phyloP scores from a whole-genome alignment of 2,797 vertebrate genomes.

The Cichlasoma orientale region DNA sequence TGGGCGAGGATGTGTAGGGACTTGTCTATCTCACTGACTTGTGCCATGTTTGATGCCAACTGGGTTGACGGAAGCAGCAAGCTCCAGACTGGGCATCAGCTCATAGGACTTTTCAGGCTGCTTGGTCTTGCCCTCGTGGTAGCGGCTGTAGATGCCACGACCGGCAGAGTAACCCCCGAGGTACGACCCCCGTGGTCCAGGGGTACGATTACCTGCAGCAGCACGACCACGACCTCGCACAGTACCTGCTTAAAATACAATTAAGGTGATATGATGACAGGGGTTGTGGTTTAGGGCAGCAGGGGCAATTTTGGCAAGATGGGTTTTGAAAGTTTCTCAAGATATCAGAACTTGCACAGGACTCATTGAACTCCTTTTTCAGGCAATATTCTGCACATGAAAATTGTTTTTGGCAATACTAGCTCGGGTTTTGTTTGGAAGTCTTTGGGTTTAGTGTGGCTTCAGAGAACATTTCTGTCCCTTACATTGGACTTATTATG shows the following conservation, averaged over 20 bases:
- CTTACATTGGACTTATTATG: constrained; percentile 1
- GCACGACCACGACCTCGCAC: constrained; percentile 97
- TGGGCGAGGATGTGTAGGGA: constrained; percentile 61
- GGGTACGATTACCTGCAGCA: constrained; percentile 91
- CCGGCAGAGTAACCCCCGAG: constrained; percentile 98
- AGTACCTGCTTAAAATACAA: constrained; percentile 98
- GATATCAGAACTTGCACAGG: constrained; percentile 1
- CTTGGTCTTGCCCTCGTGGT: constrained; percentile 99
- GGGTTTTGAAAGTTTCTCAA: constrained; percentile 7
- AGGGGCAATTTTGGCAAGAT: constrained; percentile 12
- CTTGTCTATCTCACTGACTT: constrained; percentile 89
- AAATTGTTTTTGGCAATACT: not conserved
- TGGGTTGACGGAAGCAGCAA: constrained; percentile 90
- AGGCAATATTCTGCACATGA: not conserved
- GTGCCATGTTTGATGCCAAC: constrained; percentile 96
- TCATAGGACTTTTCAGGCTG: constrained; percentile 95
- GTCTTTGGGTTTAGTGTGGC: constrained; percentile 16
- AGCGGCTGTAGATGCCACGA: constrained; percentile 99
- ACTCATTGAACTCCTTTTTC: not conserved
- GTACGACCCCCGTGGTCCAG: constrained; percentile 96
- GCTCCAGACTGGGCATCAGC: constrained; percentile 94
- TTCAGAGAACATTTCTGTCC: constrained; percentile 16
- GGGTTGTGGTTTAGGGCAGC: constrained; percentile 50
- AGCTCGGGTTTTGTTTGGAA: not conserved
- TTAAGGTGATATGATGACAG: constrained; percentile 73